phyloP scores from a whole-genome alignment of 1,140 invertebrate species.

The Oncopeltus fasciatus region DNA sequence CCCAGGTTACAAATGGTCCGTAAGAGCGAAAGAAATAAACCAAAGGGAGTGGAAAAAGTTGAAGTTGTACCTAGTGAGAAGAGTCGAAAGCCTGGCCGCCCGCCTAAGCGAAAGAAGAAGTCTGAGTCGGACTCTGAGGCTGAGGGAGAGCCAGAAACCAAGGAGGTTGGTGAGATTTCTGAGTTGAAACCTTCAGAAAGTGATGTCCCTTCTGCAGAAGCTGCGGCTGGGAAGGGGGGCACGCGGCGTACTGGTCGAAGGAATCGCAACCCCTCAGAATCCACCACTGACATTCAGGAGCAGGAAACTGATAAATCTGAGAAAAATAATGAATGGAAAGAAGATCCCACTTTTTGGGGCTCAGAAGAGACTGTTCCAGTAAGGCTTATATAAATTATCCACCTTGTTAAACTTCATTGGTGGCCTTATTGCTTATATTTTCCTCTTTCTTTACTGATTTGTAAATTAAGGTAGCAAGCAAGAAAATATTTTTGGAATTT shows the following conservation, averaged over 20 bases:
- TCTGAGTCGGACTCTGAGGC: conserved; percentile 9
- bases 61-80: conserved; percentile 9
- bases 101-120: conserved; percentile 12
- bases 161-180: neutral
- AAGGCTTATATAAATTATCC: too few relatives aligned
- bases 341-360: conserved; percentile 16
- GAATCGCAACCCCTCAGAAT: neutral
- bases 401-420: too few relatives aligned
- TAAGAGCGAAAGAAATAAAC: conserved; percentile 15
- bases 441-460: too few relatives aligned
- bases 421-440: too few relatives aligned
- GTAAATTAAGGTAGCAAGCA: too few relatives aligned
- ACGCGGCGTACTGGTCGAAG: neutral
- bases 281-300: neutral
- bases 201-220: neutral
- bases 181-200: neutral
- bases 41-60: neutral
- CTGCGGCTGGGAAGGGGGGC: neutral
- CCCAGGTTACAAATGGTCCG: conserved; percentile 4
- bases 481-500: too few relatives aligned
- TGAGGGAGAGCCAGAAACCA: neutral
- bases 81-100: neutral
- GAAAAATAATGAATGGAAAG: conserved; percentile 13
- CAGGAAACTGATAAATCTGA: neutral
- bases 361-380: conserved; percentile 1